A percentile compares a stretch with the other conserved stretches of the same genome.
Evolutionary conservation across 1,140 invertebrate species (phyloP).

Genomic region (Cherax destructor): DNA sequence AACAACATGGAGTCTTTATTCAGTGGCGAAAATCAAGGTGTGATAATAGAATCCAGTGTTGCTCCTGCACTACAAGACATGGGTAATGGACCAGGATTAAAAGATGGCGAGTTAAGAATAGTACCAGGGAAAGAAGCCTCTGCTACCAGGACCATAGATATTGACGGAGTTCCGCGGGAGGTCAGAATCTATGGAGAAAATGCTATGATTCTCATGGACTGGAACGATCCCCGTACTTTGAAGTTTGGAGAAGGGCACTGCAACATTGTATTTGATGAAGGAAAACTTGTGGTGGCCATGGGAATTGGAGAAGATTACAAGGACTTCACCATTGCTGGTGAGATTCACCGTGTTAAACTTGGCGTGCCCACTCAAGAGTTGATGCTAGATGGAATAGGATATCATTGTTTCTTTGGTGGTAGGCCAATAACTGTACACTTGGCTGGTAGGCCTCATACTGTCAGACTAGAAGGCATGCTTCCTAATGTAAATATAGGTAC

Average conservation of each 20-base stretch:
- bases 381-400: constrained; percentile 89
- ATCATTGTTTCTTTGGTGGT: constrained; percentile 94
- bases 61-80: background rate
- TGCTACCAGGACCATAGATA: constrained; percentile 74
- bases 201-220: no score
- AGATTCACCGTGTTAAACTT: constrained; percentile 83
- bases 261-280: constrained; percentile 73
- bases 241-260: constrained; percentile 80
- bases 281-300: constrained; percentile 70
- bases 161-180: constrained; percentile 87
- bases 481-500: constrained; percentile 81
- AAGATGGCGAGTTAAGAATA: background rate
- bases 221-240: constrained; percentile 85
- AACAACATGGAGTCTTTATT: no score
- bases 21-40: background rate
- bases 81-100: background rate
- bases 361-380: constrained; percentile 94
- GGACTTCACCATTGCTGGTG: constrained; percentile 75
- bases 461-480: constrained; percentile 90
- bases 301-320: constrained; percentile 73
- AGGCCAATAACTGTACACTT: constrained; percentile 89
- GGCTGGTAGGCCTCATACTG: constrained; percentile 83
- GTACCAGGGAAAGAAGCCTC: constrained; percentile 39
- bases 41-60: background rate
- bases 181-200: constrained; percentile 84